Conservation (phyloP, 1,140 invertebrate genomes). For the Goniozus legneri region DNA sequence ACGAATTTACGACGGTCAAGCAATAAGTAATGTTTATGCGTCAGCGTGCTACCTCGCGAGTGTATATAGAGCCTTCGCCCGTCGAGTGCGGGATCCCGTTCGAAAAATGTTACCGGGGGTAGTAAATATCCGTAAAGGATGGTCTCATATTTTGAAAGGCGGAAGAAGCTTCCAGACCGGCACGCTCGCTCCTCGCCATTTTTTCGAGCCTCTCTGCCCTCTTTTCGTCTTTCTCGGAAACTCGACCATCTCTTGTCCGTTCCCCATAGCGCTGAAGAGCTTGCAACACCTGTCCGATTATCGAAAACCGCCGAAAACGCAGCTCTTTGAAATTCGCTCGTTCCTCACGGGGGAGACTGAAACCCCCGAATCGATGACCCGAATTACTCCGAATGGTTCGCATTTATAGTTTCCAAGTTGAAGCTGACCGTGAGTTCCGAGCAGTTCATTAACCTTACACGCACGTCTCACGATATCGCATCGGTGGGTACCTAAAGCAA, state of each 20-base stretch:
- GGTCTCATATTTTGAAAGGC: constrained; percentile 37
- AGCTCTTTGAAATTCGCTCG: neutral
- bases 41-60: constrained; percentile 20
- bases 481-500: neutral
- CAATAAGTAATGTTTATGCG: constrained; percentile 31
- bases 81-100: constrained; percentile 7
- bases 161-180: constrained; percentile 24
- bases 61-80: constrained; percentile 11
- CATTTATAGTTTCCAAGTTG: no score
- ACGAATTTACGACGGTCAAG: neutral
- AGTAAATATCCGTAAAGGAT: constrained; percentile 36
- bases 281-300: constrained; percentile 14
- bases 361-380: no score
- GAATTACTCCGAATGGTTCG: no score
- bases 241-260: constrained; percentile 4
- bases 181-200: constrained; percentile 12
- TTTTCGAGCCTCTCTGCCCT: constrained; percentile 5
- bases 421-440: no score
- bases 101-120: constrained; percentile 15
- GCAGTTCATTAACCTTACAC: no score
- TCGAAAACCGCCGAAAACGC: neutral
- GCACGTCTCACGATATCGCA: neutral
- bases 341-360: no score
- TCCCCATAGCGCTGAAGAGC: constrained; percentile 12
- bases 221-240: constrained; percentile 2